Percentiles rank a stretch among this genome's conserved stretches.
phyloP scores from a whole-genome alignment of 1,140 invertebrate species.

The Trichogramma pretiosum region DNA sequence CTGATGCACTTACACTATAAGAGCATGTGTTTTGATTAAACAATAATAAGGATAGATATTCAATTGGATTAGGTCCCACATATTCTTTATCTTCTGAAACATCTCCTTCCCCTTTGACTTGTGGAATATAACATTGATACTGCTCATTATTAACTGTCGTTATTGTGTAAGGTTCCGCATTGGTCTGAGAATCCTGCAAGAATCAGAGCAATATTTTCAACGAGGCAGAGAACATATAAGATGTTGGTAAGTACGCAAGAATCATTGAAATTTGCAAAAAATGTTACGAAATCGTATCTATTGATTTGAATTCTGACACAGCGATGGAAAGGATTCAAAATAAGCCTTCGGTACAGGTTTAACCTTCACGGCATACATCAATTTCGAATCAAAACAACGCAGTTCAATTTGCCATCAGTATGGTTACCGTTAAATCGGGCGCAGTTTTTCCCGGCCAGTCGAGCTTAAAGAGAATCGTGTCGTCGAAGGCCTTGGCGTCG shows the following conservation, averaged over 20 bases:
- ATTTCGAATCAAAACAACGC: too few relatives aligned
- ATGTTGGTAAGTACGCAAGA: too few relatives aligned
- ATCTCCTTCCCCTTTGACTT: conserved; percentile 52
- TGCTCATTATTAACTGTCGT: conserved; percentile 59
- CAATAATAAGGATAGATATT: conserved; percentile 65
- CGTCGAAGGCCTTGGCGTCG: conserved; percentile 70
- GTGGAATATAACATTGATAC: conserved; percentile 69
- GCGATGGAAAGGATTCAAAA: too few relatives aligned
- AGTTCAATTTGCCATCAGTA: too few relatives aligned
- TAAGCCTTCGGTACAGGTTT: too few relatives aligned
- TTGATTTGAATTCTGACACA: too few relatives aligned
- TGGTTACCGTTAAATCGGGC: conserved; percentile 42
- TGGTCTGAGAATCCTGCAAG: conserved; percentile 44
- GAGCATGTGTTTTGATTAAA: conserved; percentile 71
- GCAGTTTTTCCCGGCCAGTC: conserved; percentile 64
- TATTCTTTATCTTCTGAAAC: conserved; percentile 50
- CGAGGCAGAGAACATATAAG: too few relatives aligned
- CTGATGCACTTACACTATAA: conserved; percentile 53
- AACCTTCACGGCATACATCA: too few relatives aligned
- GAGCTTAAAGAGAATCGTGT: conserved; percentile 70
- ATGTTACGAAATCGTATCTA: too few relatives aligned
- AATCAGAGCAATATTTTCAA: too few relatives aligned
- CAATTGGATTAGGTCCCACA: conserved; percentile 63
- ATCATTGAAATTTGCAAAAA: too few relatives aligned
- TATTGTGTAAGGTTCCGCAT: conserved; percentile 46